These are phyloP conservation scores for Sarcophaga variegata DNA, from an alignment of 2,888 invertebrate genomes.

Conservation along the genomic window DNA sequence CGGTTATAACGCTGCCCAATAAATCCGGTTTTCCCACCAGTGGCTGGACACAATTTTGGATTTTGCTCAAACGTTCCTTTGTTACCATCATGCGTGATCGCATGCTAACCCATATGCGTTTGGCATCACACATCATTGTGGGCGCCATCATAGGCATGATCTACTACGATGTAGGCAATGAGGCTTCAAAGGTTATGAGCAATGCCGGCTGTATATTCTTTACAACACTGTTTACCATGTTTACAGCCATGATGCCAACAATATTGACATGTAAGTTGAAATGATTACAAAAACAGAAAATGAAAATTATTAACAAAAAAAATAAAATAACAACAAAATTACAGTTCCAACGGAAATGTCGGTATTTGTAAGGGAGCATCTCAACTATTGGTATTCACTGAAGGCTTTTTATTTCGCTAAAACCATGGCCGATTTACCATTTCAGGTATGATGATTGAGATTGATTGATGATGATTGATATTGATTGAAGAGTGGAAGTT, in stretches of 20 bases:
- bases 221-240: conserved; percentile 97
- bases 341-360: conserved; percentile 97
- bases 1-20: conserved; percentile 85
- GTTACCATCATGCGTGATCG: conserved; percentile 91
- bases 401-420: conserved; percentile 98
- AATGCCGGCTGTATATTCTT: conserved; percentile 98
- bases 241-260: conserved; percentile 99
- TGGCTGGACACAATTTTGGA: conserved; percentile 92
- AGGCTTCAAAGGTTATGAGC: conserved; percentile 96
- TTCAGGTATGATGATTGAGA: conserved; percentile 87
- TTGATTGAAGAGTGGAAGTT: too few relatives aligned
- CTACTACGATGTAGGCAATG: conserved; percentile 96
- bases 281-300: not conserved
- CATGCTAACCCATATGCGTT: conserved; percentile 93
- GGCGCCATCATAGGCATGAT: conserved; percentile 96
- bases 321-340: conserved; percentile 71
- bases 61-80: conserved; percentile 92
- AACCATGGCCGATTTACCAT: conserved; percentile 97
- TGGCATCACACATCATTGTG: conserved; percentile 89
- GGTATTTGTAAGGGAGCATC: conserved; percentile 96
- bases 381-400: conserved; percentile 98
- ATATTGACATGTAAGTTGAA: conserved; percentile 96
- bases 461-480: too few relatives aligned
- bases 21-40: conserved; percentile 91
- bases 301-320: not conserved